phyloP scores from a whole-genome alignment of 1,140 invertebrate species.

The Nilaparvata lugens region DNA sequence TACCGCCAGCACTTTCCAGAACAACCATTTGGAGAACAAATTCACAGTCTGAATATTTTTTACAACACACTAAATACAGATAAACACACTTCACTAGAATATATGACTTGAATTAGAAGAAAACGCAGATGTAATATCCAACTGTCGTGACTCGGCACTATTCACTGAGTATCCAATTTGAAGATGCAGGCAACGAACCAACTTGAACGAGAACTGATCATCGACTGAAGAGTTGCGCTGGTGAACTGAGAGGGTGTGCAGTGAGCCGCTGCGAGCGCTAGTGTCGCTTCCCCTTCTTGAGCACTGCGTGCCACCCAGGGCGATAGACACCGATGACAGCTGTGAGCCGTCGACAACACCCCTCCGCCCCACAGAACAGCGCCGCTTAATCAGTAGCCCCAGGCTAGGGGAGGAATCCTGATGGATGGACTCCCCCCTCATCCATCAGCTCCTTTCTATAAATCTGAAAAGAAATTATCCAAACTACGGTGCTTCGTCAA shows the following conservation, averaged over 20 bases:
- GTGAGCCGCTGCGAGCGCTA: conserved; percentile 33
- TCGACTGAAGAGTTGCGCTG: conserved; percentile 1
- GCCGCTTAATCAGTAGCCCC: conserved; percentile 23
- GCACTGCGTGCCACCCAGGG: conserved; percentile 40
- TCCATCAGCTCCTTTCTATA: conserved; percentile 17
- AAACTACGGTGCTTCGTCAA: too few relatives aligned
- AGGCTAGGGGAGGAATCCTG: conserved; percentile 2
- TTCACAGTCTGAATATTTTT: not conserved
- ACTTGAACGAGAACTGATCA: not conserved
- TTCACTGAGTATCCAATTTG: not conserved
- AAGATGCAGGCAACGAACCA: not conserved
- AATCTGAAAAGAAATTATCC: conserved; percentile 3
- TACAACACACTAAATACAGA: conserved; percentile 5
- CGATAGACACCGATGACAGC: conserved; percentile 40
- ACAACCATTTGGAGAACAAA: conserved; percentile 66
- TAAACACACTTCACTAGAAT: conserved; percentile 5
- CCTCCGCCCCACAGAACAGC: conserved; percentile 3
- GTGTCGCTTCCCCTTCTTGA: conserved; percentile 26
- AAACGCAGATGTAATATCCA: conserved; percentile 6
- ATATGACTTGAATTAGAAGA: conserved; percentile 2
- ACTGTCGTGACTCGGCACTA: too few relatives aligned
- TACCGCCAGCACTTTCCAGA: conserved; percentile 64
- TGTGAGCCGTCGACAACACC: conserved; percentile 32
- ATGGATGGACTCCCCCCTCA: conserved; percentile 19
- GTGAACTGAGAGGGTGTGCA: not conserved